Base-by-base conservation (phyloP, 2,113 vertebrate genomes). In the Phycodurus eques region DNA sequence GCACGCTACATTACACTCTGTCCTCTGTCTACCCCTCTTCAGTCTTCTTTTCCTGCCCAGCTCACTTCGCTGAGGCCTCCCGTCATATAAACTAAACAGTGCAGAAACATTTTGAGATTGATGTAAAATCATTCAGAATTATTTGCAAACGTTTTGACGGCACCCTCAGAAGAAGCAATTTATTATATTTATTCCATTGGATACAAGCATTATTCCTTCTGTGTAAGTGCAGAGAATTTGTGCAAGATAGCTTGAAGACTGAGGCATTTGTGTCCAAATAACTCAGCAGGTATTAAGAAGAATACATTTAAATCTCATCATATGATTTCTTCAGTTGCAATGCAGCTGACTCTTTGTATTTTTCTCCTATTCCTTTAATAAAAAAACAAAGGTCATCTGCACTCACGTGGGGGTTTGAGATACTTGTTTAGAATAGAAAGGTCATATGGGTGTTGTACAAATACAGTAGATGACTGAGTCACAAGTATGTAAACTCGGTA, bases 1-100 rank as follows among this genome's bases (percentile, higher is more conserved):
- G 64, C 81, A 89, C 68, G 87, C 79, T 86, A 87, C 88, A 87
- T 87, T 91, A 83, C 78, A 80, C 84, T 76, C 75, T 22, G 35
- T 15, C 31, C 76, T 80, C 68, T 68, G 66, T 14, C 80, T 56
- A 63, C 75, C 76, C 70, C 65, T 65, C 78, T 57, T 76, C 78
- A 71, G 67, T 79, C 78, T 83, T 83, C 57, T 49, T 43, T 60
- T 70, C 64, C 72, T 60, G 74, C 68, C 54, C 42, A 69, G 19
- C 0, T 75, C 62, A 66, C 54, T 79, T 67, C 17, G 80, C 66
- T n/a, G 35, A 54, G 65, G 71, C 73, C 76, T 60, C 73, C 61
- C 47, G 74, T 75, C 57, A 72, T 43, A 68, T 72, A n/a, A 68
- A 68, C 63, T 61, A 75, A 80, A 66, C 63, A 67, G 74, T 72